Conservation (phyloP, 2,888 invertebrate genomes). For the Proisotoma minuta region DNA sequence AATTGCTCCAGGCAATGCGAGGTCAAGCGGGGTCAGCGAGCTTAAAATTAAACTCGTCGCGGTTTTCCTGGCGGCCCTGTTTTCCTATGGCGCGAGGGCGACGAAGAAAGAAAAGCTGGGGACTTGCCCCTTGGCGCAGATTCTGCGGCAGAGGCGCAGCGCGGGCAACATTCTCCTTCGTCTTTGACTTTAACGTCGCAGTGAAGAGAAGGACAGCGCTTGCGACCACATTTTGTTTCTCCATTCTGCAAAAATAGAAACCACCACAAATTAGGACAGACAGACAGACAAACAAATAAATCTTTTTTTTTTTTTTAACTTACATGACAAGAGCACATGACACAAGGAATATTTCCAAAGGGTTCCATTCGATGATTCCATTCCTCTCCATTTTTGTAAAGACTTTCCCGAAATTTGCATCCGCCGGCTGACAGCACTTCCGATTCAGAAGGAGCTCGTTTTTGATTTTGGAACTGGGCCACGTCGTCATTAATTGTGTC, state of each 20-base stretch:
- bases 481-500: slow-evolving; percentile 42
- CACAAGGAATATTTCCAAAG: slow-evolving; percentile 81
- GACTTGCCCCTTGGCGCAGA: slow-evolving; percentile 22
- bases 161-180: slow-evolving; percentile 52
- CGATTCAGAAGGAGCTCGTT: slow-evolving; percentile 55
- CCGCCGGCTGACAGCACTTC: slow-evolving; percentile 74
- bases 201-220: slow-evolving; percentile 72
- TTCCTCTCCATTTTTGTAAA: slow-evolving; percentile 70
- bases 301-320: slow-evolving; percentile 48
- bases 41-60: no score
- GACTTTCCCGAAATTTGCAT: slow-evolving; percentile 61
- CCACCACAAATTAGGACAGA: slow-evolving; percentile 33
- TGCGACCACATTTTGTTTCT: slow-evolving; percentile 71
- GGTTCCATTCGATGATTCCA: slow-evolving; percentile 85
- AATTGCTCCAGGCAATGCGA: no score
- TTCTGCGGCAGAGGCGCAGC: slow-evolving; percentile 42
- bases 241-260: slow-evolving; percentile 65
- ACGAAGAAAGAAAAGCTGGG: slow-evolving; percentile 28
- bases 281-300: background rate
- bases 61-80: no score
- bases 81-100: no score
- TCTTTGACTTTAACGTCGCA: slow-evolving; percentile 53
- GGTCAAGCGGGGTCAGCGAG: no score
- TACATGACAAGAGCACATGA: slow-evolving; percentile 87
- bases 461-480: slow-evolving; percentile 18